These are phyloP conservation scores for Drosophila tani DNA, from an alignment of 1,140 invertebrate species.

Conservation along the genomic window DNA sequence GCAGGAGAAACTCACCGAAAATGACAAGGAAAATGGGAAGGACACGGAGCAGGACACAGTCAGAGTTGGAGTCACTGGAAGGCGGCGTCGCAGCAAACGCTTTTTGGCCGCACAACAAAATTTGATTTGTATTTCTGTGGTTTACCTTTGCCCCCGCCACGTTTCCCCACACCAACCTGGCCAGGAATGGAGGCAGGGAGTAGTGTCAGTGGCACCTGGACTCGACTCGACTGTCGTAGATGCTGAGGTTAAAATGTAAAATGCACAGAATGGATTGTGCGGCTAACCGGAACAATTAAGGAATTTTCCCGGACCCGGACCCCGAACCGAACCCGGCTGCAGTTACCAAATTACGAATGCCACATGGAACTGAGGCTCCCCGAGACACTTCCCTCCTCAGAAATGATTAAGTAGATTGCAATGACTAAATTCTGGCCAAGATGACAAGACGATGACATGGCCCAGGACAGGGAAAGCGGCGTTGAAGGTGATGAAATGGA, in stretches of 20 bases:
- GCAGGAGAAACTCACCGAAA: not conserved
- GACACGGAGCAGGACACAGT: not conserved
- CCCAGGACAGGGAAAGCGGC: slow-evolving; percentile 7
- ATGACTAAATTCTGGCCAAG: slow-evolving; percentile 77
- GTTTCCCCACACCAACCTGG: slow-evolving; percentile 14
- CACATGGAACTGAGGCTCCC: slow-evolving; percentile 32
- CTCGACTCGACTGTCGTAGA: slow-evolving; percentile 66
- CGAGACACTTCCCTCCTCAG: slow-evolving; percentile 19
- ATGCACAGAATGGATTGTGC: slow-evolving; percentile 84
- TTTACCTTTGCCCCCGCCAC: slow-evolving; percentile 74
- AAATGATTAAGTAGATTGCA: slow-evolving; percentile 83
- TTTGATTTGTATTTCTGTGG: slow-evolving; percentile 84
- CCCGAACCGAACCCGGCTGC: not conserved
- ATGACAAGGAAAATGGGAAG: not conserved
- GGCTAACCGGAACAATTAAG: slow-evolving; percentile 83
- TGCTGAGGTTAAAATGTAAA: slow-evolving; percentile 83
- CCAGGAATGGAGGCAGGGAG: slow-evolving; percentile 22
- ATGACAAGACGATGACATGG: slow-evolving; percentile 65
- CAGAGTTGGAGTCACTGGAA: not conserved
- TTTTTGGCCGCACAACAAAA: slow-evolving; percentile 82
- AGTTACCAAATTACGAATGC: slow-evolving; percentile 76
- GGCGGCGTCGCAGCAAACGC: slow-evolving; percentile 61
- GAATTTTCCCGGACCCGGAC: slow-evolving; percentile 59
- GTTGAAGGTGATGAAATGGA: slow-evolving; percentile 39
- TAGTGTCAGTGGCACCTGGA: slow-evolving; percentile 80